Evolutionary conservation across 1,140 invertebrate genomes (phyloP).

Genomic region (Drosophila kurseongensis): DNA sequence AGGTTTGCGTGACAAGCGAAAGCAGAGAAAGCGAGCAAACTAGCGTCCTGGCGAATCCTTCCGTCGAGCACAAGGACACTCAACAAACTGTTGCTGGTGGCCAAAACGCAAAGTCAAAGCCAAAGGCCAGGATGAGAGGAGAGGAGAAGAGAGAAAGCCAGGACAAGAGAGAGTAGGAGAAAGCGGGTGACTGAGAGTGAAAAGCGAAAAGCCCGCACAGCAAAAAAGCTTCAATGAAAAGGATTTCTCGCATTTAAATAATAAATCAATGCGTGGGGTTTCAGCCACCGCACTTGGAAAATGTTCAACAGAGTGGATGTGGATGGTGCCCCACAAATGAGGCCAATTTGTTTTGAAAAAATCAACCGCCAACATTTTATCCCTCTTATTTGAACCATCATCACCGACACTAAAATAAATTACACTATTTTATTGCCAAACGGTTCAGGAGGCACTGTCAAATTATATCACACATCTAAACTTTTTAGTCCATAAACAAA

Average conservation of each 20-base stretch:
- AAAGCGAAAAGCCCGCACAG: slow-evolving; percentile 27
- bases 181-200: slow-evolving; percentile 2
- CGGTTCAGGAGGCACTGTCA: no score
- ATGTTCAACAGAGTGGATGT: not conserved
- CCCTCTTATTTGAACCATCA: slow-evolving; percentile 1
- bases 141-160: slow-evolving; percentile 1
- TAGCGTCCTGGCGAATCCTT: slow-evolving; percentile 51
- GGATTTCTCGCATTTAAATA: slow-evolving; percentile 70
- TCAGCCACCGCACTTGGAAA: slow-evolving; percentile 5
- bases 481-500: no score
- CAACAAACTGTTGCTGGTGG: slow-evolving; percentile 76
- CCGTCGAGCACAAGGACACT: slow-evolving; percentile 58
- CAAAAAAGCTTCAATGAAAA: slow-evolving; percentile 63
- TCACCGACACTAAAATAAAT: slow-evolving; percentile 10
- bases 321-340: slow-evolving; percentile 38
- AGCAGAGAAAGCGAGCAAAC: slow-evolving; percentile 20
- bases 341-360: slow-evolving; percentile 40
- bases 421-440: not conserved
- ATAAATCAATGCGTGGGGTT: slow-evolving; percentile 68
- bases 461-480: no score
- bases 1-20: slow-evolving; percentile 19
- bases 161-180: not conserved
- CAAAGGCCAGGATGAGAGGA: slow-evolving; percentile 25
- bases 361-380: slow-evolving; percentile 23
- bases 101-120: slow-evolving; percentile 8